Evolutionary conservation across 1,140 invertebrate species (phyloP).

Genomic region (Sitobion miscanthi): DNA sequence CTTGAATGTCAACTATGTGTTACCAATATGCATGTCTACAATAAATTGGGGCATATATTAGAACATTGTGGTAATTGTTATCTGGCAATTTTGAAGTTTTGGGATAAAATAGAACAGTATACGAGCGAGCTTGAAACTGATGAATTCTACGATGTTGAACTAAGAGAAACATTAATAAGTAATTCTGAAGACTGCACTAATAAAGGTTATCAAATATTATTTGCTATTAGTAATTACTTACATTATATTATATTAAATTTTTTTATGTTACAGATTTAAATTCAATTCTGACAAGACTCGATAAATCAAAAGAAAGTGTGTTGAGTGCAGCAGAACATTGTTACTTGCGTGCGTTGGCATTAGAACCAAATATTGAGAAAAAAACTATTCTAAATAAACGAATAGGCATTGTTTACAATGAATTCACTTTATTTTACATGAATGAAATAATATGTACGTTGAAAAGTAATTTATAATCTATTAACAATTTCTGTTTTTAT

Average conservation of each 20-base stretch:
- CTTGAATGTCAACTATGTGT: neutral
- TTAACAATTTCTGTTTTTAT: neutral
- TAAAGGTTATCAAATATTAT: neutral
- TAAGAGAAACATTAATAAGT: neutral
- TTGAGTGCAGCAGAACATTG: neutral
- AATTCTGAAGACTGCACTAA: neutral
- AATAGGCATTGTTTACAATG: neutral
- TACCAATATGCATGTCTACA: fast-evolving
- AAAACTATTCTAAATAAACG: neutral
- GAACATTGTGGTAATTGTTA: neutral
- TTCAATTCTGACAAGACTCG: neutral
- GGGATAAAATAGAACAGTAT: neutral
- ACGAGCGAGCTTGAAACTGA: neutral
- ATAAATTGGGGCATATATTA: neutral
- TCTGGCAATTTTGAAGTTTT: neutral
- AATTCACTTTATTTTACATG: neutral
- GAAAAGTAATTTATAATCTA: neutral
- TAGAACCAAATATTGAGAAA: neutral
- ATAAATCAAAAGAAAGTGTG: neutral
- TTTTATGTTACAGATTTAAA: neutral
- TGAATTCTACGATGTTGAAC: neutral
- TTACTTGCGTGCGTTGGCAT: neutral
- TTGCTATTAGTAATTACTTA: neutral
- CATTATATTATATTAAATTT: neutral
- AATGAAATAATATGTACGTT: neutral